phyloP scores from a whole-genome alignment of 2,888 invertebrate genomes.

The Dascillus cervinus region DNA sequence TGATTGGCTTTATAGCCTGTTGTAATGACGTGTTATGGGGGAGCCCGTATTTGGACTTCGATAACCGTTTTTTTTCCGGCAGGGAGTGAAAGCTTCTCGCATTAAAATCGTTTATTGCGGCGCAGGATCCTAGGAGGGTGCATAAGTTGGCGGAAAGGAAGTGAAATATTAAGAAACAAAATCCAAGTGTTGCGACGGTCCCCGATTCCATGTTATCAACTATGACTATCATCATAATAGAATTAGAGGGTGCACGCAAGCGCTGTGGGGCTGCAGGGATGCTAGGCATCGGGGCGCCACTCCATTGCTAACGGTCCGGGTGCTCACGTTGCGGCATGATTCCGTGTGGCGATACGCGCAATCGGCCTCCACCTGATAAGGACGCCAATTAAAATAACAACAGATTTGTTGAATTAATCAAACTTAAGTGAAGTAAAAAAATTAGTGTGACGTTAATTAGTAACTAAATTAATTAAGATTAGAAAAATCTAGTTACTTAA shows the following conservation, averaged over 20 bases:
- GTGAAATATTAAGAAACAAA: no score
- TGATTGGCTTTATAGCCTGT: conserved; percentile 31
- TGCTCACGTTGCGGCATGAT: conserved; percentile 28
- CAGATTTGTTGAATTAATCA: conserved; percentile 2
- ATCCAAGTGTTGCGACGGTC: not conserved
- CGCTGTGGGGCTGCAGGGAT: conserved; percentile 27
- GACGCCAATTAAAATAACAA: conserved; percentile 16
- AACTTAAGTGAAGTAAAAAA: no score
- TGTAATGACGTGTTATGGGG: conserved; percentile 27
- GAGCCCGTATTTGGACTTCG: conserved; percentile 11
- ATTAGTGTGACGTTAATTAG: no score
- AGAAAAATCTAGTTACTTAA: no score
- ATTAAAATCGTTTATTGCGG: no score
- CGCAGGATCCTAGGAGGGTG: no score
- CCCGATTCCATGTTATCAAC: conserved; percentile 31
- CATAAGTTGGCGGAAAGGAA: no score
- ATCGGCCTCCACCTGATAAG: conserved; percentile 28
- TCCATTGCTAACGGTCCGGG: conserved; percentile 27
- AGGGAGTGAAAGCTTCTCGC: no score
- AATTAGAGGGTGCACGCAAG: conserved; percentile 34
- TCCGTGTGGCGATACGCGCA: conserved; percentile 24
- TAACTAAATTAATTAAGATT: no score
- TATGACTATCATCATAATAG: conserved; percentile 34
- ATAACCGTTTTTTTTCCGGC: no score
- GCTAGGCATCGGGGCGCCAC: conserved; percentile 34